phyloP scores from a whole-genome alignment of 2,113 vertebrate species.

The Centropristis striata region DNA sequence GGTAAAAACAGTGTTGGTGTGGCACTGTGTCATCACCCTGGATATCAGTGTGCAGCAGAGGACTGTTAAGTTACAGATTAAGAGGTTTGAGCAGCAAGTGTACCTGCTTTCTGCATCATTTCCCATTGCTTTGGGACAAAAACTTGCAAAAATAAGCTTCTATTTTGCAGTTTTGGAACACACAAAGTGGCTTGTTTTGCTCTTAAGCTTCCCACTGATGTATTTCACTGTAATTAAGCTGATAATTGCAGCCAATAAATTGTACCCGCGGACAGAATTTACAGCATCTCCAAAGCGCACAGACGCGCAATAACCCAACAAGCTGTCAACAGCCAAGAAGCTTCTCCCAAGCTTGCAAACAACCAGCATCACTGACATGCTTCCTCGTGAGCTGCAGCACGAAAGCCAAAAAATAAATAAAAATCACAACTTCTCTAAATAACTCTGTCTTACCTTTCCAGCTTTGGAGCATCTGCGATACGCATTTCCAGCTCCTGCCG shows the following conservation, averaged over 20 bases:
- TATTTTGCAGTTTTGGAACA: background rate
- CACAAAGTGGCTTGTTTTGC: background rate
- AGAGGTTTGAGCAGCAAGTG: background rate
- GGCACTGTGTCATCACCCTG: conserved; percentile 17
- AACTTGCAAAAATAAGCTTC: background rate
- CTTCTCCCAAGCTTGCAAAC: background rate
- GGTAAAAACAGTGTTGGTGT: conserved; percentile 28
- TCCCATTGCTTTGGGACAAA: background rate
- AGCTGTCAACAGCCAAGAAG: background rate
- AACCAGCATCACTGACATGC: background rate
- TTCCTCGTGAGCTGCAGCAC: background rate
- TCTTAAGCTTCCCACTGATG: background rate
- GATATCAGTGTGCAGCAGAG: background rate
- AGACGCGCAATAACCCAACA: background rate
- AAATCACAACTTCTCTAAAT: conserved; percentile 3
- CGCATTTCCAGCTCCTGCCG: conserved; percentile 83
- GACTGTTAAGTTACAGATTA: background rate
- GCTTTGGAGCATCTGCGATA: conserved; percentile 85
- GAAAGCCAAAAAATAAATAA: background rate
- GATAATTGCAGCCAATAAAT: background rate
- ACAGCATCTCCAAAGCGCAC: conserved; percentile 32
- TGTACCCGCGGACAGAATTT: background rate
- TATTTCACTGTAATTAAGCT: background rate
- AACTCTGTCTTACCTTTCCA: conserved; percentile 80
- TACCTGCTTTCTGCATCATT: background rate